Conservation (phyloP, 64 coral and sea anemone genomes). For the Stichodactyla mertensii region DNA sequence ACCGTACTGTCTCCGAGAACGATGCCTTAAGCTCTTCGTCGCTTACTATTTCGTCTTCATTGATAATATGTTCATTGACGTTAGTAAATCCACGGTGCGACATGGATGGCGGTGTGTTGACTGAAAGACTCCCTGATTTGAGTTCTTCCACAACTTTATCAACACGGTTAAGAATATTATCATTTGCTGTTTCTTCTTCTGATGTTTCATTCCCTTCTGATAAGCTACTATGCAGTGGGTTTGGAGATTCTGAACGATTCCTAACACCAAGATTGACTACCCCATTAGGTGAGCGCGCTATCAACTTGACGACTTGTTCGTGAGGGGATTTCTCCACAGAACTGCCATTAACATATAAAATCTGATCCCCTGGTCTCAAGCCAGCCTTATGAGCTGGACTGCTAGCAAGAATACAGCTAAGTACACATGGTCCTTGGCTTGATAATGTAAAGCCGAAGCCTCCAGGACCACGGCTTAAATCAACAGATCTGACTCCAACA, state of each 20-base stretch:
- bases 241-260: slow-evolving; percentile 27
- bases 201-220: slow-evolving; percentile 28
- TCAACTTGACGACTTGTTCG: slow-evolving; percentile 88
- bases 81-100: neutral
- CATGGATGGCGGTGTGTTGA: slow-evolving; percentile 17
- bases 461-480: slow-evolving; percentile 50
- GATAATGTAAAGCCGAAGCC: slow-evolving; percentile 95
- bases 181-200: slow-evolving; percentile 57
- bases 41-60: slow-evolving; percentile 77
- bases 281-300: slow-evolving; percentile 67
- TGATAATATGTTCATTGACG: slow-evolving; percentile 47
- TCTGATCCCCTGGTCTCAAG: slow-evolving; percentile 77
- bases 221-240: neutral
- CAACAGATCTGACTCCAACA: slow-evolving; percentile 42
- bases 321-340: slow-evolving; percentile 72
- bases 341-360: slow-evolving; percentile 81
- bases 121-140: slow-evolving; percentile 64
- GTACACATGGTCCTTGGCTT: slow-evolving; percentile 85
- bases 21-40: slow-evolving; percentile 89
- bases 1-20: slow-evolving; percentile 62
- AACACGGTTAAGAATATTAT: slow-evolving; percentile 79
- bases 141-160: slow-evolving; percentile 93
- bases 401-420: slow-evolving; percentile 84
- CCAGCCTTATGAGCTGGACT: slow-evolving; percentile 88
- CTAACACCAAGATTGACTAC: slow-evolving; percentile 67